Evolutionary conservation across 2,888 invertebrate genomes (phyloP), one percentile per base, ranked within the genome.

Genomic region (Perithous albicinctus): DNA sequence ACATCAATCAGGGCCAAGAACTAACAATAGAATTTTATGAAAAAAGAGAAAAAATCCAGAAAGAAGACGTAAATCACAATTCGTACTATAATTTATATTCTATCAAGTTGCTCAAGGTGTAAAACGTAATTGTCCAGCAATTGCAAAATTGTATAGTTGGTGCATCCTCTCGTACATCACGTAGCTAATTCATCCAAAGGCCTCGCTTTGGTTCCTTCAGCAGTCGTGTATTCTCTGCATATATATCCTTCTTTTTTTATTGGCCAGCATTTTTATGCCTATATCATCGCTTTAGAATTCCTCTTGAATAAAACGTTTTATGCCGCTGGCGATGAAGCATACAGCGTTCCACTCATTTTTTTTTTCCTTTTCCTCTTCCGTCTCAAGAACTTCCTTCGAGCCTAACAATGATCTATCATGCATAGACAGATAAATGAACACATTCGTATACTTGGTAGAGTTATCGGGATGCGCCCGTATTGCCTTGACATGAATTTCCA

Each of bases 401-500:
- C 46, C 3, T 20, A 18, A 20, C 46, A 23, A 15, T 26, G 23
- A 29, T 66, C 32, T 29, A 48, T 48, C 18, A 18, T 15, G 26
- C 18, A 43, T 5, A 43, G 43, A 43, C 15, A 43, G n/a, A n/a
- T n/a, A n/a, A n/a, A n/a, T n/a, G n/a, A 15, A 43, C n/a, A 5
- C 43, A 43, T n/a, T n/a, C 15, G 15, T 15, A 15, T 15, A 59
- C 32, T 59, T 32, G 59, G 0, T 10, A 5, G 35, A 69, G n/a
- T 43, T 59, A 66, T 72, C 70, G 48, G 41, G 79, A 79, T 79
- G 67, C 35, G 80, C 76, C 76, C 80, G 48, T 76, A 76, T 80
- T 48, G 41, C 80, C 80, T 80, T 80, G 80, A 80, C 80, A 80
- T 72, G 32, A 32, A 72, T 80, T 59, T 70, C 46, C 32, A 59